Conservation (phyloP, 2,797 vertebrate species). For the Phylloscopus collybita region DNA sequence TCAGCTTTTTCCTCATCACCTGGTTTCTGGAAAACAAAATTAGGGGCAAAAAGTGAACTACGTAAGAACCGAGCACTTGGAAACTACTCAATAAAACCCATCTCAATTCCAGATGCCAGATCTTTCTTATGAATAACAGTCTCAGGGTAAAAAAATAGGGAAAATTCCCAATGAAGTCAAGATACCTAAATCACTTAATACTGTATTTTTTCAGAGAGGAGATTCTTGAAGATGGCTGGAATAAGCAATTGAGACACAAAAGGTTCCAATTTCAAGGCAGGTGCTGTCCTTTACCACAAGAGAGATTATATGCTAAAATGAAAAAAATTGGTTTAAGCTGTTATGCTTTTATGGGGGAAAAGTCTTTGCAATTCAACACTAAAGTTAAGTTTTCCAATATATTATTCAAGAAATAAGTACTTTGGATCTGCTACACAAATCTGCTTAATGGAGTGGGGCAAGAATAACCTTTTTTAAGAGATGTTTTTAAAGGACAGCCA, state of each 20-base stretch:
- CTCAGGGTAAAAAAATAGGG: neutral
- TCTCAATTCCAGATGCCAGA: neutral
- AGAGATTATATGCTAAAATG: neutral
- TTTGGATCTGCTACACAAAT: neutral
- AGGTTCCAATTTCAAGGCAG: neutral
- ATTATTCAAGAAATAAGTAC: neutral
- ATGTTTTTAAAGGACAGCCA: neutral
- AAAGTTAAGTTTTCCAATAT: neutral
- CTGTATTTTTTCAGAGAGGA: neutral
- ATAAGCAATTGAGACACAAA: neutral
- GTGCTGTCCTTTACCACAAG: neutral
- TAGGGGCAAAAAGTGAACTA: neutral
- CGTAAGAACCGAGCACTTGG: neutral
- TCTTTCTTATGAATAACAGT: neutral
- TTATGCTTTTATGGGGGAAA: neutral
- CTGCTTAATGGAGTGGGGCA: neutral
- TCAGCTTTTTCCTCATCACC: slow-evolving; percentile 99
- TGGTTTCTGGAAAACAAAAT: slow-evolving; percentile 87
- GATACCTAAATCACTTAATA: neutral
- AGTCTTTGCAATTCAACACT: neutral
- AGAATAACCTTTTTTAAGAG: neutral
- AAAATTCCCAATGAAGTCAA: neutral
- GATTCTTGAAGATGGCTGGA: neutral
- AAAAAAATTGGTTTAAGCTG: neutral
- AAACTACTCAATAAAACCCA: neutral